Evolutionary conservation across 1,140 invertebrate genomes (phyloP).

Genomic region (Bombyx mandarina): DNA sequence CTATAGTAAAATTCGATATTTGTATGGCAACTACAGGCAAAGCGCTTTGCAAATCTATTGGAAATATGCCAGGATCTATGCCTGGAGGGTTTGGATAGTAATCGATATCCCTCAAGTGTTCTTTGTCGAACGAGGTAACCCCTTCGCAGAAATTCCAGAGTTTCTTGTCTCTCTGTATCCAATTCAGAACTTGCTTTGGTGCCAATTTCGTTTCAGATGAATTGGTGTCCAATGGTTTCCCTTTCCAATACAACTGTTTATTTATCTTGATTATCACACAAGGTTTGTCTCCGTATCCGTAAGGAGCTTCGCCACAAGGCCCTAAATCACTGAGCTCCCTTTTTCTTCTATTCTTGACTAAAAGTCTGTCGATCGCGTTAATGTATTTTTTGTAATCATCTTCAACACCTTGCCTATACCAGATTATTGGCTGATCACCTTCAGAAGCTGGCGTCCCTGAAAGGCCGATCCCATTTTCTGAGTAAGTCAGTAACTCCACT

Average conservation of each 20-base stretch:
- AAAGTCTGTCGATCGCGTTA: constrained; percentile 26
- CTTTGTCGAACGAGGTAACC: constrained; percentile 42
- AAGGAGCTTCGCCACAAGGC: constrained; percentile 40
- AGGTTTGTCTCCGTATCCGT: constrained; percentile 45
- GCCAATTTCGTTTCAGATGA: constrained; percentile 17
- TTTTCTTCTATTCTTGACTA: constrained; percentile 25
- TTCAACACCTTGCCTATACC: constrained; percentile 28
- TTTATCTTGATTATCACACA: constrained; percentile 55
- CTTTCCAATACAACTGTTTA: constrained; percentile 39
- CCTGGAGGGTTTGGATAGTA: constrained; percentile 57
- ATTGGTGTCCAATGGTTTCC: constrained; percentile 27
- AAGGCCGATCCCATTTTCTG: constrained; percentile 38
- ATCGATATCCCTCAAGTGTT: constrained; percentile 42
- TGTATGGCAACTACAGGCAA: constrained; percentile 46
- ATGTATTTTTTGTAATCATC: constrained; percentile 45
- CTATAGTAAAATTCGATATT: constrained; percentile 44
- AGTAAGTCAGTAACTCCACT: constrained; percentile 26
- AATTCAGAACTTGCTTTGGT: constrained; percentile 29
- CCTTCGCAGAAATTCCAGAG: constrained; percentile 47
- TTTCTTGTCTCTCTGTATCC: constrained; percentile 36
- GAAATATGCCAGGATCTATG: constrained; percentile 37
- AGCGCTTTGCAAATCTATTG: constrained; percentile 21
- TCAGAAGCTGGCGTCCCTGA: constrained; percentile 42
- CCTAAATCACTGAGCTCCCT: constrained; percentile 30
- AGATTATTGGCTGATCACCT: constrained; percentile 36